A percentile compares a stretch with the other conserved stretches of the same genome.
These are phyloP conservation scores for Pholis gunnellus DNA, from an alignment of 2,113 vertebrate species.

Conservation along the genomic window DNA sequence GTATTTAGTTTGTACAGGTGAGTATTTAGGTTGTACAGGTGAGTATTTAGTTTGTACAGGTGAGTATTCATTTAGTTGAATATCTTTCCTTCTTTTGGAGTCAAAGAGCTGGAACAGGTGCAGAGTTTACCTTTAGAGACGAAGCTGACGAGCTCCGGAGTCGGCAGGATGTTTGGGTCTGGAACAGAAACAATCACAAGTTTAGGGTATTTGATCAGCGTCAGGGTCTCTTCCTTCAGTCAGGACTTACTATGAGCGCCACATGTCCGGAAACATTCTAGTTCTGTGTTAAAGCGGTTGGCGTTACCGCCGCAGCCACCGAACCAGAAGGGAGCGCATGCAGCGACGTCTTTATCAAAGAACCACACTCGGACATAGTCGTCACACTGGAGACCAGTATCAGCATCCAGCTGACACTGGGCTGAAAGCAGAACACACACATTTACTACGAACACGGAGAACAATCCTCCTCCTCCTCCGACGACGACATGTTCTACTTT, in stretches of 20 bases:
- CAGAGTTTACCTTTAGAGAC: slow-evolving; percentile 57
- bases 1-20: too few species aligned
- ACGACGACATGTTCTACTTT: too few species aligned
- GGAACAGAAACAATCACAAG: slow-evolving; percentile 3
- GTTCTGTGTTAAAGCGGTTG: slow-evolving; percentile 74
- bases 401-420: slow-evolving; percentile 64
- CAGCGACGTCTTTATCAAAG: slow-evolving; percentile 74
- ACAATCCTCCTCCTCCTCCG: too few species aligned
- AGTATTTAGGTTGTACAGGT: too few species aligned
- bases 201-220: neutral
- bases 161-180: slow-evolving; percentile 28
- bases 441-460: slow-evolving; percentile 30
- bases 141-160: neutral
- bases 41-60: too few species aligned
- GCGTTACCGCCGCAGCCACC: slow-evolving; percentile 81
- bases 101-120: neutral
- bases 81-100: neutral
- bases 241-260: slow-evolving; percentile 76
- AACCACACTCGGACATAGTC: slow-evolving; percentile 76
- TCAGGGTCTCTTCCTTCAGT: neutral
- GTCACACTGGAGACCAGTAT: slow-evolving; percentile 67
- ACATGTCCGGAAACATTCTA: slow-evolving; percentile 79
- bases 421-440: slow-evolving; percentile 81
- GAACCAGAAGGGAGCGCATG: slow-evolving; percentile 82
- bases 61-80: too few species aligned